Conservation (phyloP, 30 jellyfish, hydroid and myxozoan species). For the Sanderia malayensis region DNA sequence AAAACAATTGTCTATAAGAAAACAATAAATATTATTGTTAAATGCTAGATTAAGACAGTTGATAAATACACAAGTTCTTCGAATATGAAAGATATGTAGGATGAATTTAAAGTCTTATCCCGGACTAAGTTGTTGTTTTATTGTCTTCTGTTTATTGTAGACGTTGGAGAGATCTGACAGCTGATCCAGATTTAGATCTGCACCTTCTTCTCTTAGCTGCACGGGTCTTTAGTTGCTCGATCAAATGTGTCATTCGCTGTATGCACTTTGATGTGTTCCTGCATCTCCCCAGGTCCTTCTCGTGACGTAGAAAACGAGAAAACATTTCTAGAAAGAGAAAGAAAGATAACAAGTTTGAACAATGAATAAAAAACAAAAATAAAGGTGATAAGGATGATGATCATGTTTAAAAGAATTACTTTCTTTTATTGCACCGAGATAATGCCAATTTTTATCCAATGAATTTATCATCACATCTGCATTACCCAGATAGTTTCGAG, state of each 20-base stretch:
- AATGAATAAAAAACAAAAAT: not conserved
- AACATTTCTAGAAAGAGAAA: constrained; percentile 58
- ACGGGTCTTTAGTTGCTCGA: constrained; percentile 50
- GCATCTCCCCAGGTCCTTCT: constrained; percentile 39
- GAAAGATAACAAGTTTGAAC: not conserved
- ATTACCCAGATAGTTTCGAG: constrained; percentile 19
- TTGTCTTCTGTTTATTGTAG: constrained; percentile 30
- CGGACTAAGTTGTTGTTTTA: constrained; percentile 5
- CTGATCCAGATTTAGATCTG: constrained; percentile 49
- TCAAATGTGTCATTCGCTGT: constrained; percentile 39
- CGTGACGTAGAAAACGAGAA: constrained; percentile 37
- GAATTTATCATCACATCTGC: constrained; percentile 49
- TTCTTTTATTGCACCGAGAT: constrained; percentile 76
- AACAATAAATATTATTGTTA: too few relatives aligned
- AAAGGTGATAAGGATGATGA: not conserved
- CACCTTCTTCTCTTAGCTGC: constrained; percentile 67
- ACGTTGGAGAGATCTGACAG: constrained; percentile 32
- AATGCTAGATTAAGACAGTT: too few relatives aligned
- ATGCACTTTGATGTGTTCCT: constrained; percentile 21
- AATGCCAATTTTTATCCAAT: constrained; percentile 52
- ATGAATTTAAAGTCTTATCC: not conserved
- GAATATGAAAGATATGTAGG: not conserved
- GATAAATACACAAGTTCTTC: too few relatives aligned
- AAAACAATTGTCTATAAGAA: too few relatives aligned
- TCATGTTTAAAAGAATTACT: constrained; percentile 42